A percentile compares a stretch with the other conserved stretches of the same genome.
phyloP scores from a whole-genome alignment of 2,888 invertebrate species.

The Apodemia mormo region DNA sequence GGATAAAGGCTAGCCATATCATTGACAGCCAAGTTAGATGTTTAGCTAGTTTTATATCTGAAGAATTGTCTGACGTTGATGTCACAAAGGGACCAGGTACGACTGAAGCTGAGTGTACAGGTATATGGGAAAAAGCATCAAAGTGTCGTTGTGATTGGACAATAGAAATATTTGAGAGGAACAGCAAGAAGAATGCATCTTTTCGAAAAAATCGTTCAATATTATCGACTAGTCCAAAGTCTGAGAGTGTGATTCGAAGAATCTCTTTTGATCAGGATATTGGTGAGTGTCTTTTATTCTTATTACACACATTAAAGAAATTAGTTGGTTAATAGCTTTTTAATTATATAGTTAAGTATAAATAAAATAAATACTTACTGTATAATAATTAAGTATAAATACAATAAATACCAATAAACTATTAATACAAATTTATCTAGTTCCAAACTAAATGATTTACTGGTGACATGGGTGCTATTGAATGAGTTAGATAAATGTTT shows the following conservation, averaged over 20 bases:
- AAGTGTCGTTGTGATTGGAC: constrained; percentile 85
- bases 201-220: constrained; percentile 78
- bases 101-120: constrained; percentile 81
- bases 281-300: constrained; percentile 51
- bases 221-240: constrained; percentile 70
- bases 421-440: no score
- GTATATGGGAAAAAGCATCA: constrained; percentile 80
- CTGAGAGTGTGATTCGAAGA: constrained; percentile 62
- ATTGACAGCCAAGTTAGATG: constrained; percentile 68
- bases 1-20: constrained; percentile 54
- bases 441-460: no score
- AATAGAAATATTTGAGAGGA: constrained; percentile 73
- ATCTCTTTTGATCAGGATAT: constrained; percentile 75
- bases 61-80: constrained; percentile 63
- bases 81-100: constrained; percentile 68
- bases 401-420: no score
- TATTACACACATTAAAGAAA: not conserved
- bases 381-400: no score
- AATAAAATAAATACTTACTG: no score
- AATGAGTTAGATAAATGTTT: no score
- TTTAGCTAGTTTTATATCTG: constrained; percentile 68
- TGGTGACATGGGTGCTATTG: no score
- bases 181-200: constrained; percentile 74
- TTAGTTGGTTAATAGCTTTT: not conserved
- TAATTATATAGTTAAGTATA: not conserved